These are phyloP conservation scores for Ericerus pela DNA, from an alignment of 1,140 invertebrate species.

Conservation along the genomic window DNA sequence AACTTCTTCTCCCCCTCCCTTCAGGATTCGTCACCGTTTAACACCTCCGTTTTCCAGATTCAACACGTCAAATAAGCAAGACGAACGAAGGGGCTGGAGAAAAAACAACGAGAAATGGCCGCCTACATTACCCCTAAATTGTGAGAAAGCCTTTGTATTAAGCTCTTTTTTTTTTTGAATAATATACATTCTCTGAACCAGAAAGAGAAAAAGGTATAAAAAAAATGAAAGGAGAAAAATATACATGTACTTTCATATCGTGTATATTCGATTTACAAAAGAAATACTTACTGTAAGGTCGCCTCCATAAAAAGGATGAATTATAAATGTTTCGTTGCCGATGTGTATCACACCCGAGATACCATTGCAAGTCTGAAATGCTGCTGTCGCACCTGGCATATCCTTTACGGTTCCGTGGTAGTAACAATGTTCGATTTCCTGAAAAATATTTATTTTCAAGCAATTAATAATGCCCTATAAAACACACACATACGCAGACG, in stretches of 20 bases:
- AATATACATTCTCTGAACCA: background rate
- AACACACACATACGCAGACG: too few relatives aligned
- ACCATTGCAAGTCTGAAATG: conserved; percentile 92
- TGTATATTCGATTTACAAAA: background rate
- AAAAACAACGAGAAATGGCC: too few relatives aligned
- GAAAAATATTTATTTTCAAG: conserved; percentile 29
- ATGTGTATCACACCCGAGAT: conserved; percentile 91
- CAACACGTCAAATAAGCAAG: too few relatives aligned
- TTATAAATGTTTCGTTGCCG: conserved; percentile 91
- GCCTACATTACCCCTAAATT: too few relatives aligned
- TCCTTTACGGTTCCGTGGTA: conserved; percentile 90
- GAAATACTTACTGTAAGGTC: conserved; percentile 77
- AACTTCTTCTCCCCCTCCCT: too few relatives aligned
- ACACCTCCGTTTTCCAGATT: too few relatives aligned
- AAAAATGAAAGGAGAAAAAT: background rate
- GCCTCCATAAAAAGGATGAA: conserved; percentile 89
- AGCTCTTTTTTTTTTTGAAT: background rate
- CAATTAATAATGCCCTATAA: too few relatives aligned
- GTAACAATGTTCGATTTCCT: conserved; percentile 93
- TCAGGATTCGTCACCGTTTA: too few relatives aligned
- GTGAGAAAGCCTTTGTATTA: too few relatives aligned
- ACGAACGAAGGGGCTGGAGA: too few relatives aligned
- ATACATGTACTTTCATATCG: background rate
- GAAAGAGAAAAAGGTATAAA: background rate
- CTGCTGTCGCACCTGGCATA: conserved; percentile 87